Conservation (phyloP, 2,888 invertebrate species). For the Lepeophtheirus nordmannii region DNA sequence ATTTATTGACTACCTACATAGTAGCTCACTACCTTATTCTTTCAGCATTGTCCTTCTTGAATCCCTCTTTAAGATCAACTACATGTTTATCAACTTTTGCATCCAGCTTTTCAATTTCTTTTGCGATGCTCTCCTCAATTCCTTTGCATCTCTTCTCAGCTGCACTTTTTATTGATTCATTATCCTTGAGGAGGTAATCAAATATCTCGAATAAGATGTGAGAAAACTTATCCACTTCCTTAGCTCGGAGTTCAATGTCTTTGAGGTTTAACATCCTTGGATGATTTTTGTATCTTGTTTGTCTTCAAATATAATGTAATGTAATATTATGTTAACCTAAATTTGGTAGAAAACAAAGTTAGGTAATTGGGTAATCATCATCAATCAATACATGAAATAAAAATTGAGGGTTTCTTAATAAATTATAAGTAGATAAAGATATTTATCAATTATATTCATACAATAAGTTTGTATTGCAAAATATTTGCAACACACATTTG, state of each 20-base stretch:
- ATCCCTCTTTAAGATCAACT: background rate
- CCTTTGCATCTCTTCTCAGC: background rate
- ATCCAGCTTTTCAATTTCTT: background rate
- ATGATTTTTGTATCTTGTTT: background rate
- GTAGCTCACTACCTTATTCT: background rate
- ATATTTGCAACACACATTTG: no score
- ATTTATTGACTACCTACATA: background rate
- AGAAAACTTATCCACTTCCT: conserved; percentile 1
- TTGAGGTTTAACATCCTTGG: background rate
- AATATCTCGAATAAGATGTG: background rate
- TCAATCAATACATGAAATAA: no score
- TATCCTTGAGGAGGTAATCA: background rate
- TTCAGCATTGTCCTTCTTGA: background rate
- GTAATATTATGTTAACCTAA: no score
- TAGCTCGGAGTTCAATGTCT: background rate
- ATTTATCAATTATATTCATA: no score
- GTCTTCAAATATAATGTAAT: no score
- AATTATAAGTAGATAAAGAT: no score
- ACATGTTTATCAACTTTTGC: background rate
- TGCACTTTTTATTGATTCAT: background rate
- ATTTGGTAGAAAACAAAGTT: no score
- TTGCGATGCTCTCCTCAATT: background rate
- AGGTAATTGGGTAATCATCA: no score
- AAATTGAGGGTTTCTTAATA: no score
- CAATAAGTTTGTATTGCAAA: no score